These are phyloP conservation scores for human (Homo sapiens) DNA, from an alignment of 2,113 vertebrate genomes.

Conservation along the genomic window GRCh38 chr5:160480001-160480500, in stretches of 20 bases:
- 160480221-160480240: not conserved
- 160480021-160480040: not conserved
- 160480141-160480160: slow-evolving; percentile 17
- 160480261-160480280: not conserved
- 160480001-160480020: not conserved
- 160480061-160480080: not conserved
- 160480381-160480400: not conserved
- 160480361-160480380: not conserved
- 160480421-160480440: not conserved
- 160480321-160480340: not conserved
- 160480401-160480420: not conserved
- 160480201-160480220: not conserved
- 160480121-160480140: not conserved
- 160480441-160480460: not conserved
- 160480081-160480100: not conserved
- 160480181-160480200: not conserved
- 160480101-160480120: slow-evolving; percentile 23
- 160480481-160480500: not conserved
- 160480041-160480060: not conserved
- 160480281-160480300: not conserved
- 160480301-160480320: not conserved
- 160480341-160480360: not conserved
- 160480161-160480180: not conserved
- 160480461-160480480: not conserved
- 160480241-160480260: not conserved